Evolutionary conservation across 2,797 vertebrate genomes (phyloP), one percentile per base, ranked within the genome.

Genomic region (Cirrhinus molitorella): DNA sequence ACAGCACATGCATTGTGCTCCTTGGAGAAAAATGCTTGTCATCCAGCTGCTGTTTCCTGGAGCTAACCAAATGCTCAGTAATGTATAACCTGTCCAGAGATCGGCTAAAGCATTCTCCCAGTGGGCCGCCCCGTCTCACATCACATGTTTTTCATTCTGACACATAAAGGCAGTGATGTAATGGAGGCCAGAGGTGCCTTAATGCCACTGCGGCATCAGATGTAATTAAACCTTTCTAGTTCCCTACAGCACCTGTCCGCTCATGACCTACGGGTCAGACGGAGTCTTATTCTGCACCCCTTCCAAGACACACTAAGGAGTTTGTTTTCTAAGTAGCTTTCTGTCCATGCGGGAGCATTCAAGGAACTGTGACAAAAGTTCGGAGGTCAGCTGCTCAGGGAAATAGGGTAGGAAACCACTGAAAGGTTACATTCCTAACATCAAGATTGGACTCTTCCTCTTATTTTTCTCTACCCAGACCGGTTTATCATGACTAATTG

Each of bases 211-310:
- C 7, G 17, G 23, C 37, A 4, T 72, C 73, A 79, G 77, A 84
- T 53, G 45, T 75, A 79, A 85, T 71, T 83, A 83, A 85, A 88
- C 70, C 86, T 86, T 86, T 83, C 61, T 59, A 37, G 71, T 66
- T 87, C 85, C 34, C 71, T 63, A 85, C 34, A 65, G 76, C 63
- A 73, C 75, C 88, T 83, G 88, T 83, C 65, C 81, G 85, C 84
- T 79, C 86, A 73, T 88, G 79, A 89, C 89, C 84, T 61, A 0
- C 0, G 23, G 89, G 88, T 85, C 79, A 28, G 74, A 84, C 67
- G 34, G 57, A 87, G 87, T 88, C 83, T 78, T 80, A 85, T 85
- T 72, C 81, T 21, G 43, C 55, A 49, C 13, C 16, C 63, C 28
- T 84, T 65, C 77, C 68, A 16, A 70, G 43, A n/a, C n/a, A n/a